Percentiles rank a stretch among this genome's conserved stretches.
Evolutionary conservation across 2,113 vertebrate genomes (phyloP).

Genomic region (Camelus dromedarius): DNA sequence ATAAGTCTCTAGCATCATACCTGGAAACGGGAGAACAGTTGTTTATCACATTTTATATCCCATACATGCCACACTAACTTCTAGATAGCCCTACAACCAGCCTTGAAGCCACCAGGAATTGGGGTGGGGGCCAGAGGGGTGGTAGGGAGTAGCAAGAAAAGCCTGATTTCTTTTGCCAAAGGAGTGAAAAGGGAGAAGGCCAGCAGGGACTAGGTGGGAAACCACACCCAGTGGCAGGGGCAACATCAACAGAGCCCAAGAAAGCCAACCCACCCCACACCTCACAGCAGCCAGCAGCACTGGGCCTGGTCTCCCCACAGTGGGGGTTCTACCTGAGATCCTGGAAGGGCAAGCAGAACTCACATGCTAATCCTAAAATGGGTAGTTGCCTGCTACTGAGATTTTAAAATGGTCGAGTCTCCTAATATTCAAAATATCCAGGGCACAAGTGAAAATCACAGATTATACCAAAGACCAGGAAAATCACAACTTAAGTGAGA

Average conservation of each 20-base stretch:
- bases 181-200: background rate
- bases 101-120: background rate
- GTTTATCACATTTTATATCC: background rate
- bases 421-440: background rate
- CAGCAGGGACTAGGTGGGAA: background rate
- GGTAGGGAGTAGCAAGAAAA: background rate
- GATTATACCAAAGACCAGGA: background rate
- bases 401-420: background rate
- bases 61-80: background rate
- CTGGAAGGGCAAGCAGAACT: background rate
- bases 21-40: background rate
- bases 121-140: too few species aligned
- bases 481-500: conserved; percentile 32
- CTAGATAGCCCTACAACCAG: background rate
- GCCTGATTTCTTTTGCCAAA: background rate
- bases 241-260: background rate
- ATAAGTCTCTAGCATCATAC: background rate
- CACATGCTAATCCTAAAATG: background rate
- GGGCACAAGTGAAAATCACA: background rate
- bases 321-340: background rate
- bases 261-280: background rate
- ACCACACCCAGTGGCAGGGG: background rate
- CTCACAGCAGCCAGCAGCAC: background rate
- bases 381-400: background rate
- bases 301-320: background rate